These are phyloP conservation scores for Coptodon bakossiorum DNA, from an alignment of 2,113 vertebrate species.

Conservation along the genomic window DNA sequence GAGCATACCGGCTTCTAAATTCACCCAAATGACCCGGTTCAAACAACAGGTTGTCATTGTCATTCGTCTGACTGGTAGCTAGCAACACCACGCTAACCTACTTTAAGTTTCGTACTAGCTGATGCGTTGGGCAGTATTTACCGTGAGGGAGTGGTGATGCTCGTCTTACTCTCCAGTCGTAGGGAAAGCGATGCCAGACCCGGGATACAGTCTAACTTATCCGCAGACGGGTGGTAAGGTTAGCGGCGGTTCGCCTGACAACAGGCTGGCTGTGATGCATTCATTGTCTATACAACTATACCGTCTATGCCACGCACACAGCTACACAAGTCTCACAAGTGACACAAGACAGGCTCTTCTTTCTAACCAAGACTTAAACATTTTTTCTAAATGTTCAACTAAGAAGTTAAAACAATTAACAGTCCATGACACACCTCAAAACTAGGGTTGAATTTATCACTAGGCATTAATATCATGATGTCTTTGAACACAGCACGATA, in stretches of 20 bases:
- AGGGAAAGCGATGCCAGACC: background rate
- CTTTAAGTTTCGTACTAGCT: background rate
- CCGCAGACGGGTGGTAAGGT: background rate
- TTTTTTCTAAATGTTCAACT: background rate
- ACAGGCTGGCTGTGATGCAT: slow-evolving; percentile 17
- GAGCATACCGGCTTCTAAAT: background rate
- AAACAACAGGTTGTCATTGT: slow-evolving; percentile 52
- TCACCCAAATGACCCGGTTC: background rate
- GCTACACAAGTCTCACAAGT: background rate
- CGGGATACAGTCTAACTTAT: background rate
- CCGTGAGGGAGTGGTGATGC: background rate
- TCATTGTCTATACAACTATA: background rate
- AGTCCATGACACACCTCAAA: background rate
- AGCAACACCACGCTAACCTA: background rate
- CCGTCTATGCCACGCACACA: background rate
- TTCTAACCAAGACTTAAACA: background rate
- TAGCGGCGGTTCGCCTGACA: slow-evolving; percentile 32
- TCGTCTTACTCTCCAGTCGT: background rate
- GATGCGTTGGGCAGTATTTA: background rate
- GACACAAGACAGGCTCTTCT: background rate
- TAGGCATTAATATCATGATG: accelerated
- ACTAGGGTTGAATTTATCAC: background rate
- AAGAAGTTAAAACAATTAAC: background rate
- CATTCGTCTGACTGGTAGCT: background rate
- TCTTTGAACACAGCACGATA: background rate